phyloP scores from a whole-genome alignment of 1,140 invertebrate genomes.

The Eupristina koningsbergeri region DNA sequence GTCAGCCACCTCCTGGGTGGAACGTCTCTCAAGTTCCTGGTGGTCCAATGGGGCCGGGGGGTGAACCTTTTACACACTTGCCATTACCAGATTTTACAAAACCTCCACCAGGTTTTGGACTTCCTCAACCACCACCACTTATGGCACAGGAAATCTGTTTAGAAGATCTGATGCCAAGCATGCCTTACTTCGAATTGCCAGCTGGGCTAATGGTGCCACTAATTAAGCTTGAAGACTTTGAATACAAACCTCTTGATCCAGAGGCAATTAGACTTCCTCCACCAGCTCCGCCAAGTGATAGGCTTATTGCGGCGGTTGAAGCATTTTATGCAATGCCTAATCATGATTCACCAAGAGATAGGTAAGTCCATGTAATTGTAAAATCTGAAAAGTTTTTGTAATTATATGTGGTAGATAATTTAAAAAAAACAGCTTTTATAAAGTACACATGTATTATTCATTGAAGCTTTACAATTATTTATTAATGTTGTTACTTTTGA shows the following conservation, averaged over 20 bases:
- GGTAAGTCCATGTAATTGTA: too few relatives aligned
- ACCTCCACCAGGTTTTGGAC: slow-evolving; percentile 88
- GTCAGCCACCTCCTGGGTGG: slow-evolving; percentile 75
- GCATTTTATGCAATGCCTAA: slow-evolving; percentile 95
- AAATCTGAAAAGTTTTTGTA: too few relatives aligned
- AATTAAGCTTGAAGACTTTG: slow-evolving; percentile 92
- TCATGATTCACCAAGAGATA: slow-evolving; percentile 94
- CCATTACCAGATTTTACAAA: slow-evolving; percentile 86
- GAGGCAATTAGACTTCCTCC: slow-evolving; percentile 91
- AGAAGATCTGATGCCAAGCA: slow-evolving; percentile 88
- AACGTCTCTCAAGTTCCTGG: slow-evolving; percentile 58
- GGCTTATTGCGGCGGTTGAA: slow-evolving; percentile 92
- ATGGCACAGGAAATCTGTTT: slow-evolving; percentile 70
- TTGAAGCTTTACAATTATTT: too few relatives aligned
- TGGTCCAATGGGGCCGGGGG: not conserved
- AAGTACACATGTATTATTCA: too few relatives aligned
- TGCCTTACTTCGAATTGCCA: slow-evolving; percentile 96
- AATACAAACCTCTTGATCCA: slow-evolving; percentile 92
- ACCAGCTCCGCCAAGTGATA: slow-evolving; percentile 92
- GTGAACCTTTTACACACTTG: slow-evolving; percentile 62
- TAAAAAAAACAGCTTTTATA: too few relatives aligned
- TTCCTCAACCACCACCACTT: slow-evolving; percentile 75
- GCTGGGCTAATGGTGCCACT: slow-evolving; percentile 95
- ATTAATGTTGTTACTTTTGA: too few relatives aligned
- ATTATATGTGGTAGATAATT: too few relatives aligned